These are phyloP conservation scores for Stichopus chloronotus DNA, from an alignment of 35 echinoderm and acorn worm genomes.

Conservation along the genomic window DNA sequence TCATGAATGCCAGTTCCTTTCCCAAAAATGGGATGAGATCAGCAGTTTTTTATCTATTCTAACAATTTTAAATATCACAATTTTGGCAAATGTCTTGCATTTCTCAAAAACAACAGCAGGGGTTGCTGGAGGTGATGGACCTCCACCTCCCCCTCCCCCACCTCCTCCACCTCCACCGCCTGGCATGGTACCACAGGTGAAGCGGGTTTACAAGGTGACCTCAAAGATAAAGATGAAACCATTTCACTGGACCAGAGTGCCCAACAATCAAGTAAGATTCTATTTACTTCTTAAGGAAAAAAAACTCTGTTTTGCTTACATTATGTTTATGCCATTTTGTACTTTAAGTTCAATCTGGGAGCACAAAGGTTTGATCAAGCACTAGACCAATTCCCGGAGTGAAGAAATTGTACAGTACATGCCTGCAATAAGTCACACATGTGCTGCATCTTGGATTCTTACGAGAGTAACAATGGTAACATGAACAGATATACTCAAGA, in stretches of 20 bases:
- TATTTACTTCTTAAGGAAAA: neutral
- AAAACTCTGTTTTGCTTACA: neutral
- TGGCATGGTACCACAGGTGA: slow-evolving; percentile 31
- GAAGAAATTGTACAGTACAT: no score
- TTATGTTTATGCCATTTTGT: neutral
- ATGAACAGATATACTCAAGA: no score
- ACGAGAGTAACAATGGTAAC: no score
- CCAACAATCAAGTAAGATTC: slow-evolving; percentile 72
- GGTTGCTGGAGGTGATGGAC: neutral
- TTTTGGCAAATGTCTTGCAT: neutral
- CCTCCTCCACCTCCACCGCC: slow-evolving; percentile 83
- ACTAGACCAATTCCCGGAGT: no score
- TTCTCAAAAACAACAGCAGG: neutral
- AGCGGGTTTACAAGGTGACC: slow-evolving; percentile 72
- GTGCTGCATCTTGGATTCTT: no score
- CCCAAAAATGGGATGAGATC: no score
- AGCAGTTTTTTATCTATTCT: no score
- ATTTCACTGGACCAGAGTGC: slow-evolving; percentile 96
- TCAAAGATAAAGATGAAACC: slow-evolving; percentile 97
- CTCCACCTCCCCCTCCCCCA: slow-evolving; percentile 38
- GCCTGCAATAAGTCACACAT: no score
- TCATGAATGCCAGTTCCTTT: no score
- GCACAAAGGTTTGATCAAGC: no score
- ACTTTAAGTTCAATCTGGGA: no score
- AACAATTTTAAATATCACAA: neutral